phyloP scores from a whole-genome alignment of 2,113 vertebrate genomes.

The Hypomesus transpacificus region DNA sequence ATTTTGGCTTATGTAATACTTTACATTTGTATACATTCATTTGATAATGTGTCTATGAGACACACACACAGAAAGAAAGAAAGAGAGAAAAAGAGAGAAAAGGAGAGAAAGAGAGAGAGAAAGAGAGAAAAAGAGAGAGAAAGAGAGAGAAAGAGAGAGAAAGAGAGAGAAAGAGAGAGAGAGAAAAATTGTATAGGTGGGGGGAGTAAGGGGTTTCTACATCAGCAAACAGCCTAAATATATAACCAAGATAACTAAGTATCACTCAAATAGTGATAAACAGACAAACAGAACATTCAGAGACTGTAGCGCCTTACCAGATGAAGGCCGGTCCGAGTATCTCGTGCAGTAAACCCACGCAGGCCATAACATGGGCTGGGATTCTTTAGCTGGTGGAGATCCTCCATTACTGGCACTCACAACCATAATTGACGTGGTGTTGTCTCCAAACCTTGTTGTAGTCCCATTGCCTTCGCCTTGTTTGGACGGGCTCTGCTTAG shows the following conservation, averaged over 20 bases:
- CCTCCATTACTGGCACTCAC: constrained; percentile 79
- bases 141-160: not conserved
- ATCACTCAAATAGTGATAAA: not conserved
- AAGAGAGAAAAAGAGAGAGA: not conserved
- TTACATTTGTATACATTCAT: too few relatives aligned
- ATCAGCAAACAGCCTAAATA: not conserved
- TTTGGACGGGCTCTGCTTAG: constrained; percentile 70
- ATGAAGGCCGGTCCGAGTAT: constrained; percentile 97
- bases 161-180: not conserved
- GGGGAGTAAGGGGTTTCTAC: not conserved
- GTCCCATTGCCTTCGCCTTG: constrained; percentile 71
- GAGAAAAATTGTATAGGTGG: not conserved
- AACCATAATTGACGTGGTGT: constrained; percentile 78
- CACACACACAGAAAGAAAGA: not conserved
- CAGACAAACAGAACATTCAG: constrained; percentile 16
- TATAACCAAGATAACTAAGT: not conserved
- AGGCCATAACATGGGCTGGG: constrained; percentile 88
- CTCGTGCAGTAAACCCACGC: constrained; percentile 98
- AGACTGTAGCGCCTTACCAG: constrained; percentile 84
- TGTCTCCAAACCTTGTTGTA: constrained; percentile 79
- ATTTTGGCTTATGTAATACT: too few relatives aligned
- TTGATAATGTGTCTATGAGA: not conserved
- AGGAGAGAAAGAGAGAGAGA: not conserved
- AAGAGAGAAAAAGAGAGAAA: not conserved
- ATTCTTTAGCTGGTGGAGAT: constrained; percentile 74